Conservation (phyloP, 1,140 invertebrate genomes). For the Physella acuta region DNA sequence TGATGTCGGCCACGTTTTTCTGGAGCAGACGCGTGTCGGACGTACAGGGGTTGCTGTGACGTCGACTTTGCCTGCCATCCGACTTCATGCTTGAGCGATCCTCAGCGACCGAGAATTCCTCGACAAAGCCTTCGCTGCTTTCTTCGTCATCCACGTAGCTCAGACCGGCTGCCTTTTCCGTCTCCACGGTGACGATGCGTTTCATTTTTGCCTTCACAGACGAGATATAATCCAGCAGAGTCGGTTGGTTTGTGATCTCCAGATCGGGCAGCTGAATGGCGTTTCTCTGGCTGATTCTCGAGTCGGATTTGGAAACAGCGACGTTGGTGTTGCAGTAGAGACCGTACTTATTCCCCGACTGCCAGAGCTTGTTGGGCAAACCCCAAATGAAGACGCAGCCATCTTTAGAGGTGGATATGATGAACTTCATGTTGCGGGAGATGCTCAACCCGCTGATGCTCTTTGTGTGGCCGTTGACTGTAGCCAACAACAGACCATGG, state of each 20-base stretch:
- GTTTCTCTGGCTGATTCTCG: not conserved
- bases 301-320: not conserved
- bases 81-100: not conserved
- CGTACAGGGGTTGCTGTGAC: not conserved
- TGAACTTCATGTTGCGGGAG: slow-evolving; percentile 18
- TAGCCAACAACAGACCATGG: not conserved
- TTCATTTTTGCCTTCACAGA: not conserved
- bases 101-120: not conserved
- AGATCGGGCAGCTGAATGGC: not conserved
- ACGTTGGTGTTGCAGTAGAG: not conserved
- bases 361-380: not conserved
- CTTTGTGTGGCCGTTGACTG: slow-evolving; percentile 9
- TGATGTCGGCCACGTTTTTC: not conserved
- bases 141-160: not conserved
- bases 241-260: not conserved
- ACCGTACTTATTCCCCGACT: not conserved
- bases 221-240: not conserved
- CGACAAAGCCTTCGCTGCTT: not conserved
- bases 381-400: slow-evolving; percentile 20
- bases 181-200: not conserved
- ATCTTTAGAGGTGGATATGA: slow-evolving; percentile 11
- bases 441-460: slow-evolving; percentile 11
- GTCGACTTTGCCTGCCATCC: not conserved
- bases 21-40: not conserved
- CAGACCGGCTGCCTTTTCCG: too few relatives aligned